These are phyloP conservation scores for Drosophila pectinifera DNA, from an alignment of 1,140 invertebrate species.

Conservation along the genomic window DNA sequence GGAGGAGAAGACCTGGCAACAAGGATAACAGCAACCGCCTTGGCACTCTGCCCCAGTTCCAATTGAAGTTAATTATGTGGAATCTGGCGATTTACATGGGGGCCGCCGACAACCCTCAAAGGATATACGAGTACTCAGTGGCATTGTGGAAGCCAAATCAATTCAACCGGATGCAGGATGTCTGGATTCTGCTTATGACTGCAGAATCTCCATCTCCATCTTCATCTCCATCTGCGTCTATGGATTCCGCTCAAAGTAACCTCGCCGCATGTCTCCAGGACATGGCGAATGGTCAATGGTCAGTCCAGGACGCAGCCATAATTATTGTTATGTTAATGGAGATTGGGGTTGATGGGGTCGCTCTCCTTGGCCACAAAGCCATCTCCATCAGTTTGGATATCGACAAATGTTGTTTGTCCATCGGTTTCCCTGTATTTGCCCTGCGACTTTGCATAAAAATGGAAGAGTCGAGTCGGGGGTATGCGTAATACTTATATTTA, in stretches of 20 bases:
- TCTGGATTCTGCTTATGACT: conserved; percentile 73
- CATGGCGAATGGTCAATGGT: conserved; percentile 36
- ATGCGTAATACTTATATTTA: conserved; percentile 22
- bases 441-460: conserved; percentile 77
- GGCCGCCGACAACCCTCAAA: conserved; percentile 17
- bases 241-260: conserved; percentile 18
- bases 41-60: conserved; percentile 68
- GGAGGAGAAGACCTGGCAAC: conserved; percentile 1
- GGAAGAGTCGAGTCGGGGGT: conserved; percentile 4
- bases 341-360: conserved; percentile 46
- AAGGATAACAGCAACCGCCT: conserved; percentile 36
- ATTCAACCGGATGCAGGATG: conserved; percentile 80
- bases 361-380: conserved; percentile 37
- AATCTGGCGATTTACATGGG: conserved; percentile 52
- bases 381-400: conserved; percentile 26
- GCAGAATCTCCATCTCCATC: conserved; percentile 49
- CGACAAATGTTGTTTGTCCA: conserved; percentile 58
- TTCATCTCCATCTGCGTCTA: too few species aligned
- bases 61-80: conserved; percentile 77
- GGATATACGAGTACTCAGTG: conserved; percentile 1
- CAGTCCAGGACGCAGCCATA: conserved; percentile 62
- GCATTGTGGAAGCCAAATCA: conserved; percentile 50
- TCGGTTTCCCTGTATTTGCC: conserved; percentile 68
- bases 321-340: conserved; percentile 80
- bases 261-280: conserved; percentile 64